phyloP scores from a whole-genome alignment of 2,888 invertebrate genomes.

The Tetragonisca angustula region DNA sequence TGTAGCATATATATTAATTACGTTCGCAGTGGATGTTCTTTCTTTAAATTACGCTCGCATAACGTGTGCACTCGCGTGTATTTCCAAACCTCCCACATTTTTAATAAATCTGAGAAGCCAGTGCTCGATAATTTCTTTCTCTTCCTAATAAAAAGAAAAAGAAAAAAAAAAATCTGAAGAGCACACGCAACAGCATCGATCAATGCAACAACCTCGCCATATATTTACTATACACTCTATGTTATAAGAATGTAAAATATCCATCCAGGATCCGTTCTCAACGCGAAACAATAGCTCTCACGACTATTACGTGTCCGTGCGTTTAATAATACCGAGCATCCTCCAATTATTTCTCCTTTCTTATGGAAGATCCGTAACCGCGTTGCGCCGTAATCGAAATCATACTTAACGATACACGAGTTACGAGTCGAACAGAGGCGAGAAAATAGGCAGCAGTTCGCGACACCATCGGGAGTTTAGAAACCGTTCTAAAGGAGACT shows the following conservation, averaged over 20 bases:
- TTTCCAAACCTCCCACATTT: too few species aligned
- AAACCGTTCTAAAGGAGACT: slow-evolving; percentile 43
- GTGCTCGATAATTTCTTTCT: too few species aligned
- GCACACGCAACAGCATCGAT: neutral
- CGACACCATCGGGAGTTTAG: slow-evolving; percentile 27
- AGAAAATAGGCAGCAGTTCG: neutral
- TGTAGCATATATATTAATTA: too few species aligned
- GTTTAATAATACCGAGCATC: neutral
- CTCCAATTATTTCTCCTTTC: neutral
- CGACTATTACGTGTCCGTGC: neutral
- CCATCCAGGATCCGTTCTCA: neutral
- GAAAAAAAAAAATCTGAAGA: neutral
- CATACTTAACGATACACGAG: neutral
- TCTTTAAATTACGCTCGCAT: too few species aligned
- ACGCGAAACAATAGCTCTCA: slow-evolving; percentile 7
- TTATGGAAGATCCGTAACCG: neutral
- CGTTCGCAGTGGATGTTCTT: too few species aligned
- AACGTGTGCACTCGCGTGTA: too few species aligned
- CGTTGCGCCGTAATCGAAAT: neutral
- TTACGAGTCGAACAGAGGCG: too few species aligned
- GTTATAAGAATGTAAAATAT: neutral
- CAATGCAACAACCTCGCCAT: neutral
- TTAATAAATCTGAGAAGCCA: too few species aligned
- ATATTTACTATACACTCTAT: neutral
- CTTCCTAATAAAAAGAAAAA: too few species aligned